A percentile compares a stretch with the other conserved stretches of the same genome.
phyloP scores from a whole-genome alignment of 2,888 invertebrate genomes.

The Oeneis ivallda region DNA sequence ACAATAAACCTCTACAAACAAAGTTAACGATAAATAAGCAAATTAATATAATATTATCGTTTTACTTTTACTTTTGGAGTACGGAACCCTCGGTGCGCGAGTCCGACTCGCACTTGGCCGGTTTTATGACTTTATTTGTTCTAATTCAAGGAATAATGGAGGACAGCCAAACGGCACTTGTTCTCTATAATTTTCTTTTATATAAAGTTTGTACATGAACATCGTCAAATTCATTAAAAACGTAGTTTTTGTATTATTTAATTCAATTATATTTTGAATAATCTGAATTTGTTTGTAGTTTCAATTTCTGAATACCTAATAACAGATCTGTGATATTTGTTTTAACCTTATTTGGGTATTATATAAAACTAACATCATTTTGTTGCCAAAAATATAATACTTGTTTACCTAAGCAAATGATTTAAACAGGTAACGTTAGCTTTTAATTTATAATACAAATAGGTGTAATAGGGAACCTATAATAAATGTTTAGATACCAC shows the following conservation, averaged over 20 bases:
- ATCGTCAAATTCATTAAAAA: too few species aligned
- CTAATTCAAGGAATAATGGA: slow-evolving; percentile 15
- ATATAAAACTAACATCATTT: neutral
- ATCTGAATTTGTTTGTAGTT: too few species aligned
- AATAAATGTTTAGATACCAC: neutral
- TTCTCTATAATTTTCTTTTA: neutral
- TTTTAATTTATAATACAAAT: neutral
- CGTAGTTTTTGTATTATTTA: too few species aligned
- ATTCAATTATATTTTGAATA: too few species aligned
- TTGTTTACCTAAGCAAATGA: neutral
- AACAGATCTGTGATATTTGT: neutral
- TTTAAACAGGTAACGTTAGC: neutral
- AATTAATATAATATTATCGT: too few species aligned
- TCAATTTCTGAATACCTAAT: too few species aligned
- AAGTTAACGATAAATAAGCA: too few species aligned
- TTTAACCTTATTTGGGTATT: neutral
- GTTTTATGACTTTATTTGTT: slow-evolving; percentile 7
- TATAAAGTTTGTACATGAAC: neutral
- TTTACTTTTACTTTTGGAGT: too few species aligned
- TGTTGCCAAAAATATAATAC: neutral
- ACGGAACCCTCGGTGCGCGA: too few species aligned
- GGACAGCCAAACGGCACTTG: neutral
- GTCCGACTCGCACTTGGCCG: too few species aligned
- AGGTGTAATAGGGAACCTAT: too few species aligned
- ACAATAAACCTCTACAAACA: too few species aligned